Conservation (phyloP, 2,113 vertebrate genomes). For the Eudyptes chrysolophus region DNA sequence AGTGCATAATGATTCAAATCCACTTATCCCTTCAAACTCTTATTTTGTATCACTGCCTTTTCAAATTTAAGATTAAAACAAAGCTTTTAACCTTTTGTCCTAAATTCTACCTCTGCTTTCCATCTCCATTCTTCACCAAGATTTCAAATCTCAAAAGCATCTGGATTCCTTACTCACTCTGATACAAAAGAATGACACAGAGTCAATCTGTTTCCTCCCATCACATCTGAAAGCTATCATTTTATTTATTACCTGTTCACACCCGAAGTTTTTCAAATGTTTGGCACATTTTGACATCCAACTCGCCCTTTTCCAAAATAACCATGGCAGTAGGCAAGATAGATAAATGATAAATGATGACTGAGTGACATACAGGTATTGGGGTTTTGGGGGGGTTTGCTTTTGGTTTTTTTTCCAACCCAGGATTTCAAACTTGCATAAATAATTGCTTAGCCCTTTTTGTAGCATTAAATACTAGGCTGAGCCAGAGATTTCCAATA, state of each 20-base stretch:
- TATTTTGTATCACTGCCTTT: background rate
- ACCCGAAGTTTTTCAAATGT: background rate
- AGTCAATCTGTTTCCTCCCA: background rate
- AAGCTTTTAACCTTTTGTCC: background rate
- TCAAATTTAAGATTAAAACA: conserved; percentile 1
- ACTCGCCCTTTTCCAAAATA: background rate
- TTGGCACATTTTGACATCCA: background rate
- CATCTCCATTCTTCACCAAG: background rate
- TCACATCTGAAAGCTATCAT: background rate
- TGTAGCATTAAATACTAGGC: background rate
- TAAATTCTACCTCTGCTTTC: background rate
- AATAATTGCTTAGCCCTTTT: background rate
- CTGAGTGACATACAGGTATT: background rate
- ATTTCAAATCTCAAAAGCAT: background rate
- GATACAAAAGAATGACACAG: background rate
- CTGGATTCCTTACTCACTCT: background rate
- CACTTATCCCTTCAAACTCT: background rate
- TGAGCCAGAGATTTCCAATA: background rate
- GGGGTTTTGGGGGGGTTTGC: accelerated
- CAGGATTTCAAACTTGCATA: background rate
- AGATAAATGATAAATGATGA: background rate
- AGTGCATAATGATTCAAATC: background rate
- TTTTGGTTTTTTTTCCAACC: background rate
- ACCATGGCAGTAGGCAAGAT: background rate
- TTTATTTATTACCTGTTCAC: background rate